These are phyloP conservation scores for Sebastes itinus DNA, from an alignment of 2,797 vertebrate genomes.

Conservation along the genomic window DNA sequence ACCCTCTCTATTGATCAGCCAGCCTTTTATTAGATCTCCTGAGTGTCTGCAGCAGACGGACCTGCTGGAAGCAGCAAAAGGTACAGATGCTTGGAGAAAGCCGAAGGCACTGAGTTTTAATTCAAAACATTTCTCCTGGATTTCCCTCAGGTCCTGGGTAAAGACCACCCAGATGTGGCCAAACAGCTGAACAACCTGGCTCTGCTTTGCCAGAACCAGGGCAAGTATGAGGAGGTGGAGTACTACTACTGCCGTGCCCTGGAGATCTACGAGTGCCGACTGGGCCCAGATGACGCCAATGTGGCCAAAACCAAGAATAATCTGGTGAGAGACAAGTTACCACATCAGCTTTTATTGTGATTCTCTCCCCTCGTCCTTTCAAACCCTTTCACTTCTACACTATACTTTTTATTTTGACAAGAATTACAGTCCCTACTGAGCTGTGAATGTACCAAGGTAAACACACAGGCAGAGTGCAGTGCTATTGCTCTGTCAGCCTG, in stretches of 20 bases:
- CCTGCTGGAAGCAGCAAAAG: conserved; percentile 2
- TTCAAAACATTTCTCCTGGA: conserved; percentile 1
- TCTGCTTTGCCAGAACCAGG: conserved; percentile 98
- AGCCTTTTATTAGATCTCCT: conserved; percentile 59
- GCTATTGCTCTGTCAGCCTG: background rate
- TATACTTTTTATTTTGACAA: background rate
- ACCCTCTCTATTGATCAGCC: conserved; percentile 54
- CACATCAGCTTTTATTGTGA: background rate
- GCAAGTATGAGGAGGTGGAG: conserved; percentile 98
- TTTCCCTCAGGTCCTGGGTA: conserved; percentile 89
- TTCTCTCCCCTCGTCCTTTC: background rate
- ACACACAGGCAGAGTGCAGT: background rate
- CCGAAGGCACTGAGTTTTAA: background rate
- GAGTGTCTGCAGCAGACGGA: conserved; percentile 37
- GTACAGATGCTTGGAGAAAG: background rate
- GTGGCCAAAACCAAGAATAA: conserved; percentile 99
- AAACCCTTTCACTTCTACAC: background rate
- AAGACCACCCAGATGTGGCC: conserved; percentile 97
- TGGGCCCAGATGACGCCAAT: conserved; percentile 94
- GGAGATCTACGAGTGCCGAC: conserved; percentile 94
- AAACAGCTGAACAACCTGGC: conserved; percentile 99
- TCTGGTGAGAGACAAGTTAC: conserved; percentile 83
- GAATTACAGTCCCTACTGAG: background rate
- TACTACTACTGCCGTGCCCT: conserved; percentile 96
- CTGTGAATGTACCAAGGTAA: background rate